Percentiles rank a stretch among this genome's conserved stretches.
Conservation (phyloP, 2,888 invertebrate genomes). For the Marronus borbonicus region DNA sequence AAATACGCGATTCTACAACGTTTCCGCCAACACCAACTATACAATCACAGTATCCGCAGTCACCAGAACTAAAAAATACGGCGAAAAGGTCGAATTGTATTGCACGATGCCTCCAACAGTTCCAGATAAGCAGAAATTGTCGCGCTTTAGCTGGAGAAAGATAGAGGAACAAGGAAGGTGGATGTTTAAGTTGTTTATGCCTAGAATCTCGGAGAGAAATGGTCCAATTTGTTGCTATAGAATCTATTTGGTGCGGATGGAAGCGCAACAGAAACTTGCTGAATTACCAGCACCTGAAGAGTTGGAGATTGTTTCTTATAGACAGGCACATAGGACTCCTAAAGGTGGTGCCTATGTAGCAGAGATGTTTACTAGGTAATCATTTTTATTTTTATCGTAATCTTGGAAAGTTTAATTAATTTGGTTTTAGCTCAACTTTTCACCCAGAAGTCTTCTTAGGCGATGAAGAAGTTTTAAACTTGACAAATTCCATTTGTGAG, state of each 20-base stretch:
- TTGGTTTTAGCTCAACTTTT: conserved; percentile 72
- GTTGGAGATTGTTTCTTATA: conserved; percentile 81
- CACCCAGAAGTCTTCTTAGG: conserved; percentile 83
- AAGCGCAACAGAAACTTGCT: conserved; percentile 75
- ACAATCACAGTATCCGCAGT: conserved; percentile 84
- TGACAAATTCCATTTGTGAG: conserved; percentile 68
- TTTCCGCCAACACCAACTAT: conserved; percentile 89
- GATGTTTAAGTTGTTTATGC: conserved; percentile 83
- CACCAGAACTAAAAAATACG: conserved; percentile 83
- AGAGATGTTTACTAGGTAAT: conserved; percentile 85
- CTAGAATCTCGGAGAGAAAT: conserved; percentile 86
- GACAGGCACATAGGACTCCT: conserved; percentile 80
- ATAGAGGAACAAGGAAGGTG: conserved; percentile 78
- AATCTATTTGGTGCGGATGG: conserved; percentile 83
- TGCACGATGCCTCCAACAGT: conserved; percentile 82
- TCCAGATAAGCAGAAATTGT: conserved; percentile 78
- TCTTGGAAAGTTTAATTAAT: conserved; percentile 27
- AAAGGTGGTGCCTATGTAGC: conserved; percentile 87
- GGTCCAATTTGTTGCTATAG: conserved; percentile 92
- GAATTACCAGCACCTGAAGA: conserved; percentile 81
- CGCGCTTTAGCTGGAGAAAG: conserved; percentile 76
- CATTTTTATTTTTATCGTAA: conserved; percentile 11
- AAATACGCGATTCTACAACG: conserved; percentile 77
- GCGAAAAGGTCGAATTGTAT: conserved; percentile 76
- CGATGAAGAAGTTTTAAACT: conserved; percentile 73